Percentiles rank a stretch among this genome's conserved stretches.
These are phyloP conservation scores for Thaumetopoea pityocampa DNA, from an alignment of 1,140 invertebrate species.

Conservation along the genomic window DNA sequence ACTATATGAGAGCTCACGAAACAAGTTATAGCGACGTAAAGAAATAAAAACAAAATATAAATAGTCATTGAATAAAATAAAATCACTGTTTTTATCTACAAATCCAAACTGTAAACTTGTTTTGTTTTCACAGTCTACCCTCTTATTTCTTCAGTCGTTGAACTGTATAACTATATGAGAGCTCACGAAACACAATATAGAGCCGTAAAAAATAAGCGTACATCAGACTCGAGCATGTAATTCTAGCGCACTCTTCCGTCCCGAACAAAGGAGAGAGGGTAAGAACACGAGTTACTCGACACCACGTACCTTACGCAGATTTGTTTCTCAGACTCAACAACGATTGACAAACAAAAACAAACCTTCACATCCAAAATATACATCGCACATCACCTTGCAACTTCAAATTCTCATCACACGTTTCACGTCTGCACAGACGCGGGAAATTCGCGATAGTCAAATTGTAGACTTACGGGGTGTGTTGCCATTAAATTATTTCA, in stretches of 20 bases:
- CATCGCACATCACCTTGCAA: slow-evolving; percentile 33
- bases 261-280: slow-evolving; percentile 74
- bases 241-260: slow-evolving; percentile 74
- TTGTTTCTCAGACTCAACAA: slow-evolving; percentile 66
- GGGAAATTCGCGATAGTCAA: slow-evolving; percentile 75
- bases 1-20: slow-evolving; percentile 58
- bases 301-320: slow-evolving; percentile 73
- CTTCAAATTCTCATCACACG: slow-evolving; percentile 37
- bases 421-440: slow-evolving; percentile 49
- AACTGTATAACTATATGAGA: slow-evolving; percentile 68
- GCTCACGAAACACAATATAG: slow-evolving; percentile 65
- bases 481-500: slow-evolving; percentile 71
- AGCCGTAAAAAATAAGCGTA: slow-evolving; percentile 74
- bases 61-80: no score
- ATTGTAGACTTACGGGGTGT: slow-evolving; percentile 71
- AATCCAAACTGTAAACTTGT: slow-evolving; percentile 65
- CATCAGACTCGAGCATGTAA: slow-evolving; percentile 75
- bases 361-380: slow-evolving; percentile 35
- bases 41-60: no score
- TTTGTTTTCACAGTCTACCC: slow-evolving; percentile 65
- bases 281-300: slow-evolving; percentile 75
- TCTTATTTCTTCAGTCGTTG: slow-evolving; percentile 68
- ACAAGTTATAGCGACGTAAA: slow-evolving; percentile 71
- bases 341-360: slow-evolving; percentile 38
- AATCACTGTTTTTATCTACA: no score